Base-by-base conservation (phyloP, 2,888 invertebrate species). In the Trichogramma dendrolimi region DNA sequence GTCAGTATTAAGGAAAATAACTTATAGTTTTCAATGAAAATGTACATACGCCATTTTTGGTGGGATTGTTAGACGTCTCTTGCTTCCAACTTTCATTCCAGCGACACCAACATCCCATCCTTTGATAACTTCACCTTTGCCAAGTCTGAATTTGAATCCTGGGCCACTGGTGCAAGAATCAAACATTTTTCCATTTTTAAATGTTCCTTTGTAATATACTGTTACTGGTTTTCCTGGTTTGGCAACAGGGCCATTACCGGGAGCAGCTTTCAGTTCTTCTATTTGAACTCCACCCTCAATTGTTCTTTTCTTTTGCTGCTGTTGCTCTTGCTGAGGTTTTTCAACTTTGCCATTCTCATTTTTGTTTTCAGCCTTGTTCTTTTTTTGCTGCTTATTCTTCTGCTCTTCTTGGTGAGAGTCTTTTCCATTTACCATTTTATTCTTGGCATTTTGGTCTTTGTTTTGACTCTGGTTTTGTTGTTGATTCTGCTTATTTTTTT, bases 31-130 rank as follows among this genome's bases (percentile, higher is more conserved):
- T 40, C 4, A 46, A 47, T 47, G 4, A 7, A 56, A 51, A 55
- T 50, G 50, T 63, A 85, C 92, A 85, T 87, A 96, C 86, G 88
- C 96, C 86, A 92, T 87, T 54, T 86, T 81, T 55, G 95, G 87
- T 64, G 96, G 96, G 76, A 94, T 89, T 11, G 85, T 85, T 58
- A 96, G 86, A 72, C 86, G 87, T 75, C 96, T 85, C 80, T 93
- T 94, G 69, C 95, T 96, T 43, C 96, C 96, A 62, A 94, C 88
- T 81, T 92, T 94, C 96, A 97, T 96, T 55, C 96, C 95, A 48
- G 81, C 80, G n/a, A 95, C 82, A 56, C 94, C 96, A 46, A 89
- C 80, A 73, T 96, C 95, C 95, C 94, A 95, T 10, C 92, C 95
- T 70, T 88, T 87, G 73, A 96, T 94, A 0, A 95, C 94, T 78